Evolutionary conservation across 2,888 invertebrate genomes (phyloP).

Genomic region (Eubasilissa splendida): DNA sequence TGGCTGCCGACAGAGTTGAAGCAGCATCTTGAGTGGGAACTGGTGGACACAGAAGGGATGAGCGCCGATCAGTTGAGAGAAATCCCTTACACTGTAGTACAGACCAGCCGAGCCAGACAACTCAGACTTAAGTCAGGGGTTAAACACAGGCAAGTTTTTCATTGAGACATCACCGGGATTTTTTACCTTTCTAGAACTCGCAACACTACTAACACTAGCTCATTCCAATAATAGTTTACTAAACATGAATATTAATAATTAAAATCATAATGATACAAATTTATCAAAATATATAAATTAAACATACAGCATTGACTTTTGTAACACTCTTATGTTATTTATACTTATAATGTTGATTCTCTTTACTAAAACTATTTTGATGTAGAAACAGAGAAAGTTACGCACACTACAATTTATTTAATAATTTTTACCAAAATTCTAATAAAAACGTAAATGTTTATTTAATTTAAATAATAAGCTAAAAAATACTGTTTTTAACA

Average conservation of each 20-base stretch:
- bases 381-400: too few species aligned
- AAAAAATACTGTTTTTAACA: too few species aligned
- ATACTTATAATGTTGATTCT: too few species aligned
- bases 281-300: too few species aligned
- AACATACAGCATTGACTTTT: too few species aligned
- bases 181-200: neutral
- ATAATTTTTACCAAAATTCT: too few species aligned
- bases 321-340: too few species aligned
- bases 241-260: neutral
- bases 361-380: too few species aligned
- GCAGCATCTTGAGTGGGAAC: constrained; percentile 89
- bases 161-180: neutral
- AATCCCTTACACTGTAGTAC: constrained; percentile 91
- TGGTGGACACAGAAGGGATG: constrained; percentile 92
- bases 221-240: neutral
- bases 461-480: too few species aligned
- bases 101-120: constrained; percentile 78
- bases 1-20: constrained; percentile 85
- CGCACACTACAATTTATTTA: too few species aligned
- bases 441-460: too few species aligned
- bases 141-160: constrained; percentile 50
- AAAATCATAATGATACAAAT: too few species aligned
- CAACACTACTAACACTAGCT: neutral
- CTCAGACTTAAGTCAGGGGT: constrained; percentile 69
- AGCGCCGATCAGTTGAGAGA: constrained; percentile 88